Evolutionary conservation across 2,888 invertebrate species (phyloP), one percentile per base, ranked within the genome.

Genomic region (Diarsia rubi): DNA sequence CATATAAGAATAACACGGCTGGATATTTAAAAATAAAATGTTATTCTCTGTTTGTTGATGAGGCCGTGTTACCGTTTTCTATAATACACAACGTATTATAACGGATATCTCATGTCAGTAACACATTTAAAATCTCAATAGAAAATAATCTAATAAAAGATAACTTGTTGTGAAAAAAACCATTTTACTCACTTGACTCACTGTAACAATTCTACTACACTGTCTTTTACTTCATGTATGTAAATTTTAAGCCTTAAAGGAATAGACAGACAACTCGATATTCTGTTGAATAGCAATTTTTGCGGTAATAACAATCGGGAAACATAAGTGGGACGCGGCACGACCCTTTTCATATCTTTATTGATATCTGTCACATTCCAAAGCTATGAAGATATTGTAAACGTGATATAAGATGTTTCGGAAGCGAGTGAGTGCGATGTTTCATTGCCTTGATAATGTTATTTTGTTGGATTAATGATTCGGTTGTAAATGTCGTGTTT

Each of bases 241-340:
- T 89, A 90, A 91, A 91, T 91, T 89, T 85, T 75, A 81, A 57
- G 82, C 75, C 72, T 79, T 88, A 88, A 83, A 90, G 88, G 84
- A 88, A 91, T 90, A 91, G 88, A 90, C 85, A 89, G 86, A 84
- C 86, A 90, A 89, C 87, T 92, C 90, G 88, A 93, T 93, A 92
- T 92, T 91, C 90, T 87, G 90, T 89, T 93, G 92, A 94, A 93
- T 92, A 91, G 90, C 92, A 93, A 93, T 94, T 93, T 93, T 92
- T 92, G 92, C 89, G 93, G 93, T 92, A 92, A 94, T 94, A 95
- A 94, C 94, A 92, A 93, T 94, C 91, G 91, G 86, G 90, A 88
- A 91, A 90, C 93, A 92, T 93, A 94, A 94, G 93, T 92, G 91
- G 90, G 89, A 85, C 76, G 85, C 83, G 81, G 77, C 83, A 82